Conservation (phyloP, 23 tunicate genomes). For the Trididemnum nubilum region DNA sequence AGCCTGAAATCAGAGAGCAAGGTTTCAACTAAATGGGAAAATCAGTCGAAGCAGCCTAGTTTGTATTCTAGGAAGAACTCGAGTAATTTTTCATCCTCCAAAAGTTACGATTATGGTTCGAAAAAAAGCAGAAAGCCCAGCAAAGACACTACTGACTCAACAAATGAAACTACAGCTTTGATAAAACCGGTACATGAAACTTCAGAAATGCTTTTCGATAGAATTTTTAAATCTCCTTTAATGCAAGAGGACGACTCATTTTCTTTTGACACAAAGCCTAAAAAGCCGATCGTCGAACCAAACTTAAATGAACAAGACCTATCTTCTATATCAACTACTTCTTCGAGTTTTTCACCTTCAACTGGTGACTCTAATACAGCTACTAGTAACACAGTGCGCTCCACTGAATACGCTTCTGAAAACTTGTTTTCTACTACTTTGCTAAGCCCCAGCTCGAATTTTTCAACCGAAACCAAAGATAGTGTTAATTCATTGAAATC, state of each 20-base stretch:
- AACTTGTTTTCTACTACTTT: not conserved
- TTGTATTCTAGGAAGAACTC: constrained; percentile 28
- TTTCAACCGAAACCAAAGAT: not conserved
- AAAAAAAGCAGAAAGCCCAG: constrained; percentile 21
- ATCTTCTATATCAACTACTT: not conserved
- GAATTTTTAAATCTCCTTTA: constrained; percentile 44
- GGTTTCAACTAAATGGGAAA: constrained; percentile 27
- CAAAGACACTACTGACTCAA: not conserved
- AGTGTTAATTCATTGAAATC: too few relatives aligned
- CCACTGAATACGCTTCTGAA: not conserved
- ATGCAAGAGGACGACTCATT: not conserved
- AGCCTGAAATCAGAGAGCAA: constrained; percentile 59
- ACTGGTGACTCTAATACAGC: not conserved
- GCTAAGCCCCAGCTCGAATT: not conserved
- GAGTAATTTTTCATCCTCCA: not conserved
- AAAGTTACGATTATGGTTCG: not conserved
- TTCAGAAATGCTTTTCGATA: constrained; percentile 63
- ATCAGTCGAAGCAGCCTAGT: constrained; percentile 14
- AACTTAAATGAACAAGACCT: not conserved
- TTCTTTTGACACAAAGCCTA: not conserved
- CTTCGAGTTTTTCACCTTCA: not conserved
- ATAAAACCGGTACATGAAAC: constrained; percentile 54
- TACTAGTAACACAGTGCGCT: not conserved
- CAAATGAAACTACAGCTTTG: not conserved
- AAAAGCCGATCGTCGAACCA: not conserved